Evolutionary conservation across 92 coral and sea anemone species (phyloP).

Genomic region (Virgularia gustaviana): DNA sequence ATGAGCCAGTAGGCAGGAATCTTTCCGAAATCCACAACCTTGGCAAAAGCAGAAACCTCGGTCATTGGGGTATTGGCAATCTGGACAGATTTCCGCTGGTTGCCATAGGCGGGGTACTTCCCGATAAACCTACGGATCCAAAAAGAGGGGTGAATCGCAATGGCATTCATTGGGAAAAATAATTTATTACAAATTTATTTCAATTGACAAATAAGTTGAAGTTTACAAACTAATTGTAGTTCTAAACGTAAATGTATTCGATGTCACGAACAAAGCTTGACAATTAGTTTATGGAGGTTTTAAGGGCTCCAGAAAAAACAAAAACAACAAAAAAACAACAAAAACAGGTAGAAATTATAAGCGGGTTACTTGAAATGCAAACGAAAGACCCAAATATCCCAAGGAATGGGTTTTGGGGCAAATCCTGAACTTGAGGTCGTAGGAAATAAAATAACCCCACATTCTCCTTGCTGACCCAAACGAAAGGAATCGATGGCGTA

Average conservation of each 20-base stretch:
- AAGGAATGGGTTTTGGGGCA: slow-evolving; percentile 24
- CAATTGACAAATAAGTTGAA: too few species aligned
- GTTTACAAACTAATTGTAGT: too few species aligned
- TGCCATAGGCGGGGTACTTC: not conserved
- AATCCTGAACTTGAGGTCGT: slow-evolving; percentile 41
- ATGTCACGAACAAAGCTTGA: too few species aligned
- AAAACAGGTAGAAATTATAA: slow-evolving; percentile 42
- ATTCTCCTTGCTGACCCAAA: slow-evolving; percentile 3
- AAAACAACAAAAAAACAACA: slow-evolving; percentile 32
- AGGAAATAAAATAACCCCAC: not conserved
- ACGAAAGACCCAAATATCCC: slow-evolving; percentile 12
- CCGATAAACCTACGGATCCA: too few species aligned
- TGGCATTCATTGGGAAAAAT: too few species aligned
- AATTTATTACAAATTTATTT: too few species aligned
- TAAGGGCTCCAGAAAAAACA: too few species aligned
- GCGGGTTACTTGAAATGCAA: slow-evolving; percentile 9
- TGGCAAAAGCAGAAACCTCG: slow-evolving; percentile 7
- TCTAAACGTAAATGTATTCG: too few species aligned
- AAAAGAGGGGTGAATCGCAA: too few species aligned
- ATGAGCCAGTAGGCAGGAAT: not conserved
- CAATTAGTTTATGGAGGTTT: too few species aligned
- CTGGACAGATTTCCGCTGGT: slow-evolving; percentile 3
- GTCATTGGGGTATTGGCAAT: slow-evolving; percentile 9
- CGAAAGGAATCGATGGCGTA: not conserved
- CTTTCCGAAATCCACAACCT: slow-evolving; percentile 16